A percentile compares a stretch with the other conserved stretches of the same genome.
Conservation (phyloP, 2,113 vertebrate genomes). For the Cepphus grylle region DNA sequence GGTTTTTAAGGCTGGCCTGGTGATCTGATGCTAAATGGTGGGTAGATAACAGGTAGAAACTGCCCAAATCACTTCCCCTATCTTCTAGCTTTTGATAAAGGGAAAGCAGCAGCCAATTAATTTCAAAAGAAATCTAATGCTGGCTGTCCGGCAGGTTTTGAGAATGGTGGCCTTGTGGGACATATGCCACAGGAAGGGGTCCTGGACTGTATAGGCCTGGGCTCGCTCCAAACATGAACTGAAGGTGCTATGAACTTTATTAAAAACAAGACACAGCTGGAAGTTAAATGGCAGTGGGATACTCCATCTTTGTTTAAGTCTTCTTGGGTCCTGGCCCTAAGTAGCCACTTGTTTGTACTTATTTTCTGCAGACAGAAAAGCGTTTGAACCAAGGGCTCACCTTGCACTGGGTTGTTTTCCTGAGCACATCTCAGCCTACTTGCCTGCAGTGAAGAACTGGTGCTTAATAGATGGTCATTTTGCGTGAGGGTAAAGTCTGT, state of each 20-base stretch:
- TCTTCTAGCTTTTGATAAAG: background rate
- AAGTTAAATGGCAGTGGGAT: background rate
- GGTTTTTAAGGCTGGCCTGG: background rate
- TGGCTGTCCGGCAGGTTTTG: background rate
- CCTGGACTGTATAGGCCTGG: background rate
- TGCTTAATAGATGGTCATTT: background rate
- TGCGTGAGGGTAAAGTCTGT: background rate
- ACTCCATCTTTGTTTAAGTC: background rate
- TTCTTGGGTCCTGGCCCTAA: background rate
- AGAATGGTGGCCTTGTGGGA: background rate
- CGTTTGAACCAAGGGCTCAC: background rate
- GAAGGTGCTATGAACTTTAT: background rate
- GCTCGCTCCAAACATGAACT: background rate
- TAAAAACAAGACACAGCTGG: background rate
- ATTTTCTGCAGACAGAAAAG: background rate
- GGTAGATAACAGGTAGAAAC: background rate
- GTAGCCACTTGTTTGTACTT: background rate
- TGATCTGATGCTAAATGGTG: background rate
- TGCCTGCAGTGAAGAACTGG: background rate
- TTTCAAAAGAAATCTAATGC: background rate
- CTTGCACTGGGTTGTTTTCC: background rate
- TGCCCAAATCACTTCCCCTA: background rate
- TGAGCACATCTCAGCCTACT: background rate
- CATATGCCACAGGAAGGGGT: fast-evolving
- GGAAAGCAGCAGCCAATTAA: background rate